Conservation (phyloP, 1,140 invertebrate genomes). For the Centruroides vittatus region DNA sequence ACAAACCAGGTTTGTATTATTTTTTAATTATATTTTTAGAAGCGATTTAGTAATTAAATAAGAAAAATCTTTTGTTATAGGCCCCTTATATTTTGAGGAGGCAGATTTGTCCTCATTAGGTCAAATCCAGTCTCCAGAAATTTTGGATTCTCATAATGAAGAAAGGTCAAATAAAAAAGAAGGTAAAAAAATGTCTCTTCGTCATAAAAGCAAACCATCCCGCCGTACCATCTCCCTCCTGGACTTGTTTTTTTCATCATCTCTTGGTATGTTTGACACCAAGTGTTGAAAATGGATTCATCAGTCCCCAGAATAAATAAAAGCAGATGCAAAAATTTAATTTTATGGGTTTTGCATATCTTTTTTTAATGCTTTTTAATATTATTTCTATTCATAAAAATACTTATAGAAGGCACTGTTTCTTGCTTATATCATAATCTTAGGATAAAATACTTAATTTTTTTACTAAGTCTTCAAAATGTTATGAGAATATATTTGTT, state of each 20-base stretch:
- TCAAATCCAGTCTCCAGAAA: slow-evolving; percentile 24
- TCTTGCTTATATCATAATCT: no score
- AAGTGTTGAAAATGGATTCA: no score
- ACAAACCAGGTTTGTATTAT: slow-evolving; percentile 58
- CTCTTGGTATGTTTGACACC: slow-evolving; percentile 12
- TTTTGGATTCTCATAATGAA: slow-evolving; percentile 26
- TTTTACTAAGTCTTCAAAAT: no score
- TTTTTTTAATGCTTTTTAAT: no score
- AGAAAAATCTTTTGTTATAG: slow-evolving; percentile 20
- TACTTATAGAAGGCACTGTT: no score
- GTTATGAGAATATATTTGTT: no score
- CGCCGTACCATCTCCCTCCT: slow-evolving; percentile 82
- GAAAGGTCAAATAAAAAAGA: slow-evolving; percentile 37
- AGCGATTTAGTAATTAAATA: background rate
- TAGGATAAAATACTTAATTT: no score
- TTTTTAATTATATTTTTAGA: slow-evolving; percentile 1
- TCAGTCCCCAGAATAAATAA: no score
- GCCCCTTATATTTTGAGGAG: slow-evolving; percentile 40
- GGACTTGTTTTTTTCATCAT: slow-evolving; percentile 19
- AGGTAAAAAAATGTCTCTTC: slow-evolving; percentile 28
- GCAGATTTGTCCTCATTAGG: slow-evolving; percentile 29
- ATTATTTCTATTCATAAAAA: no score
- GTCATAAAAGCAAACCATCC: slow-evolving; percentile 48
- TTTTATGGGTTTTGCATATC: no score
- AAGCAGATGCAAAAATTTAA: no score